phyloP scores from a whole-genome alignment of 2,113 vertebrate species.

The Zosterops hypoxanthus region DNA sequence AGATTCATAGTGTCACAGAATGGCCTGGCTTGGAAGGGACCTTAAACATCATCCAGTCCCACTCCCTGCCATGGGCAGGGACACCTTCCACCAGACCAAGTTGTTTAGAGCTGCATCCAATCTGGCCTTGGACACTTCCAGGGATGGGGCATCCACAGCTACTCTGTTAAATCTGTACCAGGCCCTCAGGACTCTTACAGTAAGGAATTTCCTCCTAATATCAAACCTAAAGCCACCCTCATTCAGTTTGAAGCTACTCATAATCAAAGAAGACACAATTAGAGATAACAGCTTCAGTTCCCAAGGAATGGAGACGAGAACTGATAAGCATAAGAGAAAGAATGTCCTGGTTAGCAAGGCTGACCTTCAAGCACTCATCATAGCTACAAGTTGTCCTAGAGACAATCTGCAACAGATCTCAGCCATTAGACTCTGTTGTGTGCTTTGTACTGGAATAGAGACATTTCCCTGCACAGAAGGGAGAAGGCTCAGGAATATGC shows the following conservation, averaged over 20 bases:
- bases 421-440: not conserved
- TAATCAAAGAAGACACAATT: not conserved
- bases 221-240: not conserved
- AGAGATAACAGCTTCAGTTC: not conserved
- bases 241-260: not conserved
- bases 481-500: not conserved
- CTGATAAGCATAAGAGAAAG: not conserved
- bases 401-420: not conserved
- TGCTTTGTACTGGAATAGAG: not conserved
- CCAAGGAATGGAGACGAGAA: not conserved
- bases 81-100: not conserved
- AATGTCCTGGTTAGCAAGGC: not conserved
- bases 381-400: not conserved
- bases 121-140: not conserved
- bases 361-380: not conserved
- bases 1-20: not conserved
- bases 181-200: not conserved
- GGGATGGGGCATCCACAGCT: not conserved
- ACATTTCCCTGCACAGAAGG: not conserved
- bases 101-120: not conserved
- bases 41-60: not conserved
- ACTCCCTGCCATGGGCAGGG: not conserved
- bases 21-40: not conserved
- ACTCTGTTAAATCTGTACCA: not conserved
- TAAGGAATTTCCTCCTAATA: not conserved